These are phyloP conservation scores for Cotesia chilonis DNA, from an alignment of 1,140 invertebrate species.

Conservation along the genomic window DNA sequence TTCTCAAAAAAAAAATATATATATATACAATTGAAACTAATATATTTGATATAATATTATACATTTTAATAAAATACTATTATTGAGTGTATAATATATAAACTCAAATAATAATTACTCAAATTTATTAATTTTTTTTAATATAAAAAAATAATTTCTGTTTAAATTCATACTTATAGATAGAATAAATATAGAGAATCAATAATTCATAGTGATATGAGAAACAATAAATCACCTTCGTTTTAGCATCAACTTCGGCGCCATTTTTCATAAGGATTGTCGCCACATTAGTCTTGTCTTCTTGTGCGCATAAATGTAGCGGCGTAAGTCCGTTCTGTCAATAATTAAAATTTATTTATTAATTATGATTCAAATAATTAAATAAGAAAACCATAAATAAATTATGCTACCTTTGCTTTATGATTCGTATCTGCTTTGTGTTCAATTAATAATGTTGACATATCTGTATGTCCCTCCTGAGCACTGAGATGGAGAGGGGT, in stretches of 20 bases:
- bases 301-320: conserved; percentile 90
- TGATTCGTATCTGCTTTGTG: conserved; percentile 87
- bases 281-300: conserved; percentile 90
- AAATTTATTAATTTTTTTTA: conserved; percentile 30
- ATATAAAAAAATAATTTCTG: neutral
- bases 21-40: neutral
- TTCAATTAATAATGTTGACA: conserved; percentile 89
- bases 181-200: conserved; percentile 3
- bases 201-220: neutral
- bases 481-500: conserved; percentile 94
- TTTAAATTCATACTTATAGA: neutral
- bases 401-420: conserved; percentile 76
- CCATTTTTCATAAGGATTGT: conserved; percentile 82
- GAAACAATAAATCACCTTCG: conserved; percentile 69
- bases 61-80: too few relatives aligned
- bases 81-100: too few relatives aligned
- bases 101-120: too few relatives aligned
- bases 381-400: conserved; percentile 14
- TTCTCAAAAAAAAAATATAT: conserved; percentile 10
- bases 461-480: conserved; percentile 93
- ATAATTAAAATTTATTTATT: conserved; percentile 20
- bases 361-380: conserved; percentile 22
- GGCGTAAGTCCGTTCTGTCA: conserved; percentile 85
- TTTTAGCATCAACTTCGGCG: conserved; percentile 82
- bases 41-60: neutral